Evolutionary conservation across 2,888 invertebrate species (phyloP).

Genomic region (Sisyra nigra): DNA sequence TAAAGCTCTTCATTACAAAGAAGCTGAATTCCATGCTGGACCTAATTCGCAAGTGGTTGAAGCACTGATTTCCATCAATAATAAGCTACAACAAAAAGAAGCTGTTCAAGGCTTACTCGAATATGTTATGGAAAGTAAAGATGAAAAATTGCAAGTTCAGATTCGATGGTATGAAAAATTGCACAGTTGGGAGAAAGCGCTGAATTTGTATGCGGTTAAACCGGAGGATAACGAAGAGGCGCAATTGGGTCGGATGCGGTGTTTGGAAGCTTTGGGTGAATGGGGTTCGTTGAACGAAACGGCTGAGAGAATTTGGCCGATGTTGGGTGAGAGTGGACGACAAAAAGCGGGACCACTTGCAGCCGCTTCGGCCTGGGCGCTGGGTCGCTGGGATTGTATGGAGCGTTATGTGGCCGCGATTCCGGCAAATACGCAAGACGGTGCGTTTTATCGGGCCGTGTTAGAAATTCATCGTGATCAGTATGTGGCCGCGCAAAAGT

Average conservation of each 20-base stretch:
- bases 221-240: conserved; percentile 38
- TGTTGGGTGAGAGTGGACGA: conserved; percentile 38
- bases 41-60: conserved; percentile 80
- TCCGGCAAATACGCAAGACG: conserved; percentile 87
- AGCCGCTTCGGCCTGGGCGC: conserved; percentile 90
- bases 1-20: conserved; percentile 75
- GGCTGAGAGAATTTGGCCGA: conserved; percentile 64
- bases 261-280: conserved; percentile 89
- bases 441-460: conserved; percentile 89
- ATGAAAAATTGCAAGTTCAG: conserved; percentile 48
- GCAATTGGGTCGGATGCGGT: conserved; percentile 72
- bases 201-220: conserved; percentile 70
- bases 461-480: conserved; percentile 72
- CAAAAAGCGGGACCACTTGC: conserved; percentile 76
- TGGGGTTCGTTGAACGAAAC: conserved; percentile 79
- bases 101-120: conserved; percentile 89
- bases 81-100: conserved; percentile 95
- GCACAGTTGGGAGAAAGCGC: conserved; percentile 96
- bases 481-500: conserved; percentile 47
- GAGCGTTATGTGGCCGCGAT: conserved; percentile 71
- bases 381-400: conserved; percentile 90
- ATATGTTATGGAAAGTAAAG: conserved; percentile 71
- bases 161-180: conserved; percentile 98
- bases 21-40: conserved; percentile 81
- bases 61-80: conserved; percentile 89